Evolutionary conservation across 1,140 invertebrate genomes (phyloP).

Genomic region (Battus philenor): DNA sequence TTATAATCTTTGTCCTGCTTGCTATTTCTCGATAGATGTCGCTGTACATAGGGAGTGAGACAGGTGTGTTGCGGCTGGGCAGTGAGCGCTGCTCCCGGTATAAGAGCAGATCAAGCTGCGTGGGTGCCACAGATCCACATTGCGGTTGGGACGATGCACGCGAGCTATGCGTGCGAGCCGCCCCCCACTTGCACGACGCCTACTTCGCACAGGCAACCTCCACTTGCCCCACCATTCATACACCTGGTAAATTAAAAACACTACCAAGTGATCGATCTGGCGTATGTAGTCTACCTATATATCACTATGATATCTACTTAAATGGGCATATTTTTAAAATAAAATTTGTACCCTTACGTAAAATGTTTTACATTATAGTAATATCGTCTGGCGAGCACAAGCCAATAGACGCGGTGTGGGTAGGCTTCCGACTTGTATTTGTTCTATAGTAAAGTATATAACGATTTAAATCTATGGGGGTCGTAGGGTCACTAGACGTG

Average conservation of each 20-base stretch:
- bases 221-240: conserved; percentile 79
- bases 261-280: background rate
- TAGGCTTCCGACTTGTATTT: background rate
- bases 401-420: too few relatives aligned
- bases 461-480: too few relatives aligned
- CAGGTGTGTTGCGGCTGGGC: conserved; percentile 83
- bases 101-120: conserved; percentile 81
- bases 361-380: background rate
- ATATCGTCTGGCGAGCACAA: too few relatives aligned
- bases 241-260: conserved; percentile 39
- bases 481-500: too few relatives aligned
- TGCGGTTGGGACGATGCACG: conserved; percentile 92
- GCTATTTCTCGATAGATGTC: conserved; percentile 77
- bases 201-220: conserved; percentile 80
- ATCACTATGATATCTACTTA: too few relatives aligned
- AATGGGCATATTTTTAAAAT: too few relatives aligned
- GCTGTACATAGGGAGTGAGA: conserved; percentile 87
- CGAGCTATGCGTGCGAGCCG: conserved; percentile 82
- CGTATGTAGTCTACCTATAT: background rate
- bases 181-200: conserved; percentile 82
- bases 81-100: conserved; percentile 87
- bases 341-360: too few relatives aligned
- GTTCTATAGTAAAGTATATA: too few relatives aligned
- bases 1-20: too few relatives aligned
- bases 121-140: conserved; percentile 93